Conservation (phyloP, 2,888 invertebrate species). For the Antheraea yamamai region DNA sequence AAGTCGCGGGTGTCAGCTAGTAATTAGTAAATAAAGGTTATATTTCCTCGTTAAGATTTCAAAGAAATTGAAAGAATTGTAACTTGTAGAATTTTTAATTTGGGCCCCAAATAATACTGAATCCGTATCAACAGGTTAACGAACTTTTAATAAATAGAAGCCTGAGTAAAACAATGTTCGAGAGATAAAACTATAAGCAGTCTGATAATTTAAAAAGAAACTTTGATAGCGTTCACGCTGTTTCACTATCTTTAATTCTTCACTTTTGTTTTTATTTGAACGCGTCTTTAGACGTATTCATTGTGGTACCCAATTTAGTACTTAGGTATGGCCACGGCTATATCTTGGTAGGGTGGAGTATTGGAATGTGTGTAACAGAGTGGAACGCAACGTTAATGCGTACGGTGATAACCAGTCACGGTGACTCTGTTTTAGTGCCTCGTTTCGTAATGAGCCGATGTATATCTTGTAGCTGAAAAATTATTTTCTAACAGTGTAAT, state of each 20-base stretch:
- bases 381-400: no score
- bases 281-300: background rate
- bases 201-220: slow-evolving; percentile 25
- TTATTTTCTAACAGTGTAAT: no score
- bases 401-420: no score
- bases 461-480: no score
- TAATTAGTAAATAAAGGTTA: no score
- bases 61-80: no score
- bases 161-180: slow-evolving; percentile 35
- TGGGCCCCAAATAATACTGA: slow-evolving; percentile 15
- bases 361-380: no score
- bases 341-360: background rate
- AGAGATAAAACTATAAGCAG: slow-evolving; percentile 37
- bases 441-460: no score
- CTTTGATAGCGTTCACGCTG: slow-evolving; percentile 22
- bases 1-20: background rate
- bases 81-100: background rate
- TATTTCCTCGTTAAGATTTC: no score
- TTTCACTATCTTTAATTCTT: slow-evolving; percentile 18
- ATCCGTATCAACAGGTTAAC: slow-evolving; percentile 36
- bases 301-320: background rate
- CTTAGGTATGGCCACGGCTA: background rate
- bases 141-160: slow-evolving; percentile 52
- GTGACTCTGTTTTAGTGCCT: no score
- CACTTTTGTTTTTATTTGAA: slow-evolving; percentile 19